Evolutionary conservation across 1,140 invertebrate genomes (phyloP).

Genomic region (Gonatopus flavifemur): DNA sequence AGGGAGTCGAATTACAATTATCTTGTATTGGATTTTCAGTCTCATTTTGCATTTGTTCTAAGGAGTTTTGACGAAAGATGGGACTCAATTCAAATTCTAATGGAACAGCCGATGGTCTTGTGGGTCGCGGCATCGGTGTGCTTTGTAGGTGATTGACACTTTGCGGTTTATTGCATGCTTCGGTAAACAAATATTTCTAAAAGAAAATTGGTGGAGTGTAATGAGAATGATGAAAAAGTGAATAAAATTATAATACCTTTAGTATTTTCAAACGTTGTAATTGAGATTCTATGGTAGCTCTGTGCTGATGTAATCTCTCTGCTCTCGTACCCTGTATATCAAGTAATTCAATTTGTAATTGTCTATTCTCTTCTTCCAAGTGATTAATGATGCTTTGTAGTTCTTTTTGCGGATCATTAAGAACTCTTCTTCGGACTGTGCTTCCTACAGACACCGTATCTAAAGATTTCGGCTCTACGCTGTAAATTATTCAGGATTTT

Average conservation of each 20-base stretch:
- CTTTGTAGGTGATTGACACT: conserved; percentile 48
- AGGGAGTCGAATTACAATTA: conserved; percentile 17
- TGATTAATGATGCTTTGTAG: conserved; percentile 60
- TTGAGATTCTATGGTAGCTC: conserved; percentile 55
- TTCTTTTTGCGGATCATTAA: conserved; percentile 56
- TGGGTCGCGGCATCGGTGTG: conserved; percentile 49
- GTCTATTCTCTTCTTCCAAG: conserved; percentile 59
- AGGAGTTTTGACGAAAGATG: conserved; percentile 42
- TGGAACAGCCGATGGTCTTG: conserved; percentile 42
- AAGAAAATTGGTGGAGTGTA: conserved; percentile 11
- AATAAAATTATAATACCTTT: conserved; percentile 40
- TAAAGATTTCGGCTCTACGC: conserved; percentile 33
- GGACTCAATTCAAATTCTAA: conserved; percentile 56
- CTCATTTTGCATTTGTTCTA: conserved; percentile 24
- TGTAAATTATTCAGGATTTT: no score
- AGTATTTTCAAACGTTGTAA: conserved; percentile 56
- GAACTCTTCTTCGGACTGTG: conserved; percentile 44
- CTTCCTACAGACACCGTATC: conserved; percentile 43
- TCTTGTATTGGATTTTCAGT: conserved; percentile 13
- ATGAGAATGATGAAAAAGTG: conserved; percentile 4
- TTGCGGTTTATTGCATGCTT: conserved; percentile 26
- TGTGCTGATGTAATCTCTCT: conserved; percentile 50
- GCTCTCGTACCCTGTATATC: conserved; percentile 48
- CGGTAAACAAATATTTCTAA: conserved; percentile 51
- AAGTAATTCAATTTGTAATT: conserved; percentile 47